Base-by-base conservation (phyloP, 2,888 invertebrate genomes). In the Phalera bucephala region DNA sequence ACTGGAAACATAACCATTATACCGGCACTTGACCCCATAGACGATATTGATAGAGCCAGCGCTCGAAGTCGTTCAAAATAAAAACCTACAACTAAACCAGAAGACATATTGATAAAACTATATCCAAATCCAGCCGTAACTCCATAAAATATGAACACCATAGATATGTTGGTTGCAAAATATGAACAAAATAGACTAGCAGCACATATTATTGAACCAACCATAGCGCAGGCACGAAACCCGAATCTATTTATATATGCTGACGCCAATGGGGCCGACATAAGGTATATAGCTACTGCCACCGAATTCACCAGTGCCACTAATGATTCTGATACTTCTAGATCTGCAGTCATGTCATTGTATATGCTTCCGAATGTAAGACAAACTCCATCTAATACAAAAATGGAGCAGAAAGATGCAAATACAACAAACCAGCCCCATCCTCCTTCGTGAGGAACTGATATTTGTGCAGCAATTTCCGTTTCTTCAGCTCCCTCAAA, bases 391-490 rank as follows among this genome's bases (percentile, higher is more conserved):
- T 89, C 88, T 32, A 86, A 41, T 33, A 87, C 45, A 40, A 78
- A 72, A 42, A 80, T 71, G 45, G 51, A 52, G 8, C 47, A 42
- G 57, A 87, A 87, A 5, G 81, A 56, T 15, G 73, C 64, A 23
- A 52, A 34, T 1, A 87, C 80, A 7, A 89, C 87, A 3, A 85
- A 62, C 88, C 88, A 89, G 22, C 86, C 87, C 86, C 87, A 88
- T 13, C 80, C 78, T 37, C 85, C 85, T 45, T 89, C 88, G 36
- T 67, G 51, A 8, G 88, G 87, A 21, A 87, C 52, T 23, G 78
- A 70, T 54, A 89, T 79, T 64, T 85, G 80, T n/a, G 86, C 84
- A 31, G 82, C 65, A 25, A 89, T 85, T 70, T 88, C 88, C 34
- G 78, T 81, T 70, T 85, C 83, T 67, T 85, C 83, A 5, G 71